phyloP scores from a whole-genome alignment of 92 coral and sea anemone genomes.

The Parazoanthus darwini region DNA sequence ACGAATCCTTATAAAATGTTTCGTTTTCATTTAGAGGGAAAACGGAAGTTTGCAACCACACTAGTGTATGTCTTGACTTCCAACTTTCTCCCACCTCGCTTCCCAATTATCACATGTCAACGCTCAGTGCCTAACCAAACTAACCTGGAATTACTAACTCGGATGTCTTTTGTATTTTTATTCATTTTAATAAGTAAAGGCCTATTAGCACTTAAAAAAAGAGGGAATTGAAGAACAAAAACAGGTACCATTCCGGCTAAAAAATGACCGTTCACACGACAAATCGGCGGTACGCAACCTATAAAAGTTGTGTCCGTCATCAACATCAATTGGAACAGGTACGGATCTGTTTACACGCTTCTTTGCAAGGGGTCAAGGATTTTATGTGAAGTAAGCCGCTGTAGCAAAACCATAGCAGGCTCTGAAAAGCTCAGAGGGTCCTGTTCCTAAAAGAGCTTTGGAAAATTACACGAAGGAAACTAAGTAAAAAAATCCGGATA shows the following conservation, averaged over 20 bases:
- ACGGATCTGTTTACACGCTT: conserved; percentile 3
- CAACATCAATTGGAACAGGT: neutral
- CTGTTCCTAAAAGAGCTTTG: neutral
- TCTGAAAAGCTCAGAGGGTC: neutral
- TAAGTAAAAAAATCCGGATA: neutral
- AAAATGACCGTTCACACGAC: neutral
- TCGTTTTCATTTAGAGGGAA: no score
- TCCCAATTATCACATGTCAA: no score
- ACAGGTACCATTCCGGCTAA: neutral
- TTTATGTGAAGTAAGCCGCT: neutral
- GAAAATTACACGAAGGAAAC: neutral
- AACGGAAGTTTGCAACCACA: no score
- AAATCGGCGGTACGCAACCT: neutral
- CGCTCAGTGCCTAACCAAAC: no score
- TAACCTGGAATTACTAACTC: no score
- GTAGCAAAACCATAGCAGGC: neutral
- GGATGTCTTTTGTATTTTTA: no score
- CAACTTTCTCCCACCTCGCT: no score
- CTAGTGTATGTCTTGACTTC: no score
- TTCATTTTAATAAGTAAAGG: no score
- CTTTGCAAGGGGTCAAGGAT: neutral
- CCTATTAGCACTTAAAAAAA: no score
- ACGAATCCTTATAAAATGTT: no score
- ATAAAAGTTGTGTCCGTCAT: neutral
- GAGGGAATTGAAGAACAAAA: neutral